Percentiles rank a stretch among this genome's conserved stretches.
Conservation (phyloP, 2,888 invertebrate species). For the Tenthredo distinguenda region DNA sequence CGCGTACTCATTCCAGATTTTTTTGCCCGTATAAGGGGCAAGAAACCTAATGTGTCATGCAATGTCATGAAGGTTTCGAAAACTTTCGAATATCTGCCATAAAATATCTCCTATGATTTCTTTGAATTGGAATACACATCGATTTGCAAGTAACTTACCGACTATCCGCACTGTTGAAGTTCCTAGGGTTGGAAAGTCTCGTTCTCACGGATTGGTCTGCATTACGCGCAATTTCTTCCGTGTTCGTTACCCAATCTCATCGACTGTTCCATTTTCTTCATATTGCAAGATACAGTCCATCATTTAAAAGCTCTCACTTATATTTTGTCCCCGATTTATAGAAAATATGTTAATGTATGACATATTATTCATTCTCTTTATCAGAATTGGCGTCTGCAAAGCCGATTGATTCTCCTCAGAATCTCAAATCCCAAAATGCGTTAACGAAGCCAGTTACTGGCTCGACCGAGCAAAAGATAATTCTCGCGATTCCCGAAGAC, state of each 20-base stretch:
- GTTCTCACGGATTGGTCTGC: neutral
- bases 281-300: neutral
- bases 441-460: neutral
- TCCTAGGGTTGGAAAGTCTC: neutral
- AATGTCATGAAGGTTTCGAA: neutral
- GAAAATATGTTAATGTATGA: neutral
- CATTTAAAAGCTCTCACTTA: neutral
- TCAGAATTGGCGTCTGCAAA: slow-evolving; percentile 1
- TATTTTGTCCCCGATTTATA: neutral
- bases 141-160: neutral
- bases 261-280: neutral
- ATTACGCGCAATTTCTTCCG: neutral
- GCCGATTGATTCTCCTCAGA: neutral
- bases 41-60: neutral
- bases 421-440: neutral
- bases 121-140: neutral
- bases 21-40: neutral
- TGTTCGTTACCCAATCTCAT: neutral
- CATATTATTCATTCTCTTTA: neutral
- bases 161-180: neutral
- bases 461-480: neutral
- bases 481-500: neutral
- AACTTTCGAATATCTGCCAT: neutral
- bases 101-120: neutral
- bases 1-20: neutral